phyloP scores from a whole-genome alignment of 2,113 vertebrate species.

The human region GRCh38 chr4:109087501-109088000 shows the following conservation, averaged over 20 bases:
- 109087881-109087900: neutral
- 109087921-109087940: conserved; percentile 53
- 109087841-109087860: neutral
- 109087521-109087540: neutral
- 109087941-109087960: conserved; percentile 40
- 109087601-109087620: conserved; percentile 33
- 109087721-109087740: neutral
- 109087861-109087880: conserved; percentile 59
- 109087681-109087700: conserved; percentile 37
- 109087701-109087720: conserved; percentile 11
- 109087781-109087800: conserved; percentile 41
- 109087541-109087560: neutral
- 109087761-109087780: neutral
- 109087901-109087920: conserved; percentile 45
- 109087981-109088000: neutral
- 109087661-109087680: neutral
- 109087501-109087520: neutral
- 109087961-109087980: conserved; percentile 46
- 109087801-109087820: conserved; percentile 49
- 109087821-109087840: conserved; percentile 41
- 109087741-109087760: neutral
- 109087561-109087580: neutral
- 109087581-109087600: conserved; percentile 15
- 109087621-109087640: neutral
- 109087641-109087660: neutral